Evolutionary conservation across 2,888 invertebrate species (phyloP), one percentile per base, ranked within the genome.

Genomic region (Hydrotaea cyrtoneurina): DNA sequence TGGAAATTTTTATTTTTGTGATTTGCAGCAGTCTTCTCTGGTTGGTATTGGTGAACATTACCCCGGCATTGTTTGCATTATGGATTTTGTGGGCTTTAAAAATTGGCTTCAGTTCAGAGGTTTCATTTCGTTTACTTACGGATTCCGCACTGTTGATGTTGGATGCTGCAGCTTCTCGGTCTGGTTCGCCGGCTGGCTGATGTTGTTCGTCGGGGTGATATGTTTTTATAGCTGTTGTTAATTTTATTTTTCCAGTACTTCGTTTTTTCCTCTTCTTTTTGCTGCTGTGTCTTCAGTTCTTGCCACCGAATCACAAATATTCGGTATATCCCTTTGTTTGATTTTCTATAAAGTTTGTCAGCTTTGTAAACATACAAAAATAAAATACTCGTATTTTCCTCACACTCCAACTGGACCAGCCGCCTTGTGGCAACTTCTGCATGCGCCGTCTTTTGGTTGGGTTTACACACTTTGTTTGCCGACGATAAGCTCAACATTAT

Each of bases 41-140:
- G 43, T 55, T 55, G 17, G n/a, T 77, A 80, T 78, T 83, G 81
- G 77, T 83, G 73, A 62, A 73, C 80, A 78, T 83, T 83, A 83
- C 83, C 81, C 31, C 86, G 62, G 74, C 73, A 83, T 83, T 90
- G 90, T 90, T 91, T 90, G 91, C 91, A 86, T 90, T 90, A 91
- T 91, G 91, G 90, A 90, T 90, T 91, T 91, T 88, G 87, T 86
- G 88, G 89, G 91, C 90, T 90, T 90, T 69, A 78, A 84, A 91
- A 90, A 91, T 90, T 90, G 91, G 91, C 91, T 91, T 91, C 90
- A 66, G 66, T 66, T 66, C 66, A 66, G 66, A 66, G 66, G 66
- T 66, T 72, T 64, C 26, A 72, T 64, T 82, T 76, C 50, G 78
- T 84, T 80, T 85, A 59, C 75, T 78, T 53, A 66, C 13, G 79